Percentiles rank a stretch among this genome's conserved stretches.
phyloP scores from a whole-genome alignment of 2,113 vertebrate genomes.

The Miniopterus natalensis region DNA sequence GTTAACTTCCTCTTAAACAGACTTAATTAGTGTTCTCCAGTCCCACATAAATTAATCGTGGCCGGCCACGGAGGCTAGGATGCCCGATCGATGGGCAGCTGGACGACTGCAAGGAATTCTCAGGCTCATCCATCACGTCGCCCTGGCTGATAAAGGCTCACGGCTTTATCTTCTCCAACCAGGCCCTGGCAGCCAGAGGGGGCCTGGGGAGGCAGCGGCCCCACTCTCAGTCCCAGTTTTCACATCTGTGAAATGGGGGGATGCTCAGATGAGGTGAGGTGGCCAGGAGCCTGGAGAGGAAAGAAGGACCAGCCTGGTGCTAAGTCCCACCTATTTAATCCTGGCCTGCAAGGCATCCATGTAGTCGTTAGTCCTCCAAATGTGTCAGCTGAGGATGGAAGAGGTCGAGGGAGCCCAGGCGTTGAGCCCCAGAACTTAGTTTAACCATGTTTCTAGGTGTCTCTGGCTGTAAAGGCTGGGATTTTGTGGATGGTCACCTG shows the following conservation, averaged over 20 bases:
- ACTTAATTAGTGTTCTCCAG: slow-evolving; percentile 87
- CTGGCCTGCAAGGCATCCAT: neutral
- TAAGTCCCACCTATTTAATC: neutral
- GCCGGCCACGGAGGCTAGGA: slow-evolving; percentile 67
- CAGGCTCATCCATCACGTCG: neutral
- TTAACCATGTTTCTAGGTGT: neutral
- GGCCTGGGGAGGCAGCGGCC: accelerated
- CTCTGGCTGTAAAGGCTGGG: neutral
- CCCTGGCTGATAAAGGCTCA: neutral
- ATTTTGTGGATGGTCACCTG: neutral
- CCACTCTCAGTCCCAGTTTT: neutral
- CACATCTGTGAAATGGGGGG: neutral
- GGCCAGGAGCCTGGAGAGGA: neutral
- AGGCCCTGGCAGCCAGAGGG: accelerated
- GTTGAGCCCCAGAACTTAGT: neutral
- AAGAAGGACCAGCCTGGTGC: neutral
- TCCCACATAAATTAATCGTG: slow-evolving; percentile 87
- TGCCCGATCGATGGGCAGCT: slow-evolving; percentile 70
- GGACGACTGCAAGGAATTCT: slow-evolving; percentile 40
- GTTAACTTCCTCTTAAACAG: slow-evolving; percentile 87
- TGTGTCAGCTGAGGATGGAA: neutral
- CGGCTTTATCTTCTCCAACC: slow-evolving; percentile 3
- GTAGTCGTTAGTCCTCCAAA: neutral
- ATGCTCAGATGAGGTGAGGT: neutral
- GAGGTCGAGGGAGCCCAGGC: accelerated